Percentiles rank a stretch among this genome's conserved stretches.
These are phyloP conservation scores for Channa argus DNA, from an alignment of 2,113 vertebrate genomes.

Conservation along the genomic window DNA sequence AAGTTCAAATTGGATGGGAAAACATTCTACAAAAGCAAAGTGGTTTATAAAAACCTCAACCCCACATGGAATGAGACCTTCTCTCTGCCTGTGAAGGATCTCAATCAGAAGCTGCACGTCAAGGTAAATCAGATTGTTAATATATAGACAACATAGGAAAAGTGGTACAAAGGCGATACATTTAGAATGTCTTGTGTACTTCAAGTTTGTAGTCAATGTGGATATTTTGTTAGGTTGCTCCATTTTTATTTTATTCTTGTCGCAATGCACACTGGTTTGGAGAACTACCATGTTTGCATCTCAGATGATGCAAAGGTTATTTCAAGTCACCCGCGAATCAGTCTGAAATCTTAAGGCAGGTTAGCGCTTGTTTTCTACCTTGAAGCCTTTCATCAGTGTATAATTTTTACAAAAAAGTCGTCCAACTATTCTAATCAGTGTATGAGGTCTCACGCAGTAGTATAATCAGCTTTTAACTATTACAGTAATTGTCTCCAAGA, in stretches of 20 bases:
- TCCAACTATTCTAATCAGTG: neutral
- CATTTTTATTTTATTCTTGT: too few relatives aligned
- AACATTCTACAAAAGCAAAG: slow-evolving; percentile 96
- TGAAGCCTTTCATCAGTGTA: neutral
- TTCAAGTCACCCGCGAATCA: neutral
- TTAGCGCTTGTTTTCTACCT: neutral
- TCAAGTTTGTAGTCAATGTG: too few relatives aligned
- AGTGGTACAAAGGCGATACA: too few relatives aligned
- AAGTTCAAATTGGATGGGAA: slow-evolving; percentile 97
- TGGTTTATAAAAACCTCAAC: slow-evolving; percentile 95
- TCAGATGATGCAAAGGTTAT: too few relatives aligned
- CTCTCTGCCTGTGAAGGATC: slow-evolving; percentile 89
- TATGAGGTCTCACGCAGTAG: neutral
- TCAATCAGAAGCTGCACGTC: slow-evolving; percentile 89
- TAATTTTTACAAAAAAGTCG: neutral
- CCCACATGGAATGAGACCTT: slow-evolving; percentile 95
- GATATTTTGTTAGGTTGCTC: too few relatives aligned
- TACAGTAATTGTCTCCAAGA: neutral
- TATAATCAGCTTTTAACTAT: neutral
- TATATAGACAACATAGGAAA: too few relatives aligned
- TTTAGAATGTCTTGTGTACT: too few relatives aligned
- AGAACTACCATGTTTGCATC: neutral
- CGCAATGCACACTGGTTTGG: neutral
- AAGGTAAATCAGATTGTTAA: slow-evolving; percentile 83
- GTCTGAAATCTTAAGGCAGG: neutral